phyloP scores from a whole-genome alignment of 2,888 invertebrate genomes.

The Caenorhabditis sp. region DNA sequence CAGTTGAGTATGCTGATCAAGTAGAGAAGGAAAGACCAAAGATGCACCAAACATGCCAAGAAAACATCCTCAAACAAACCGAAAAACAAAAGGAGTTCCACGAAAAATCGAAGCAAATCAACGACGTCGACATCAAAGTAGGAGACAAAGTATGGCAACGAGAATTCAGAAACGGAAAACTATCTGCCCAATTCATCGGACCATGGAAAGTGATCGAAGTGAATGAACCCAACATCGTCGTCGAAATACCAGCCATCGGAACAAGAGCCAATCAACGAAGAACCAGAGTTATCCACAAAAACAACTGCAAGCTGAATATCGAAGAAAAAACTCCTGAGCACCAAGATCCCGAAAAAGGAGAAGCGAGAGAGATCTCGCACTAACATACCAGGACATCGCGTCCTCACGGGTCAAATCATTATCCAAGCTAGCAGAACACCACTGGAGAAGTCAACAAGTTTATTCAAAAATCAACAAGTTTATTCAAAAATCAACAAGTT shows the following conservation, averaged over 20 bases:
- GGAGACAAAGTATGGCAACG: slow-evolving; percentile 7
- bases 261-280: neutral
- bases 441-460: too few species aligned
- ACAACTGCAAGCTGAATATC: neutral
- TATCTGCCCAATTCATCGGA: slow-evolving; percentile 8
- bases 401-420: too few species aligned
- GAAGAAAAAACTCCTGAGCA: neutral
- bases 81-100: neutral
- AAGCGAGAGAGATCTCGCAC: neutral
- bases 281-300: neutral
- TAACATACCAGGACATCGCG: too few species aligned
- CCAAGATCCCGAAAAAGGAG: neutral
- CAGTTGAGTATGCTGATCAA: too few species aligned
- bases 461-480: too few species aligned
- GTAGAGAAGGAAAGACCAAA: too few species aligned
- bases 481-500: too few species aligned
- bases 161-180: neutral
- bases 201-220: neutral
- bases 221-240: neutral
- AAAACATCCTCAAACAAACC: neutral
- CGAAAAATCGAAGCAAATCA: slow-evolving; percentile 3
- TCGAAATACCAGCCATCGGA: slow-evolving; percentile 1
- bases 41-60: neutral
- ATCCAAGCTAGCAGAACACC: too few species aligned
- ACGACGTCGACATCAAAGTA: neutral